Evolutionary conservation across 35 echinoderm and acorn worm species (phyloP).

Genomic region (Ophiothrix spiculata): DNA sequence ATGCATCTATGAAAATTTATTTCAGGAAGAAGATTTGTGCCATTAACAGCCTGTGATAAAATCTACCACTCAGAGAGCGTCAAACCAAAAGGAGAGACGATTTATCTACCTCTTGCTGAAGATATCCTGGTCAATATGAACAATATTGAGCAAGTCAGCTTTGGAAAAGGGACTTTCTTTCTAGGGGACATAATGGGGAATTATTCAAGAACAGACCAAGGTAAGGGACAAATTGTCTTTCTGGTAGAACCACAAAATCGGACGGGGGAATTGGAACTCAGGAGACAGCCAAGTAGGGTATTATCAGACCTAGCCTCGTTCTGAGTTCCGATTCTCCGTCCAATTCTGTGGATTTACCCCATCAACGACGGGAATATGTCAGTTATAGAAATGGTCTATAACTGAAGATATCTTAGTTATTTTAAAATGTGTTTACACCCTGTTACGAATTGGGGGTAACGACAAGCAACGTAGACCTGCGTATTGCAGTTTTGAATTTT

Average conservation of each 20-base stretch:
- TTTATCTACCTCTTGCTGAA: slow-evolving; percentile 53
- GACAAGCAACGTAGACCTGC: too few relatives aligned
- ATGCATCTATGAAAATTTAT: not conserved
- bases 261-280: too few relatives aligned
- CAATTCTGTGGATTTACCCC: too few relatives aligned
- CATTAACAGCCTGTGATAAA: slow-evolving; percentile 37
- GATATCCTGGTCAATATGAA: slow-evolving; percentile 70
- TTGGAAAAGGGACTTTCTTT: slow-evolving; percentile 55
- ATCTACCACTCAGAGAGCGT: slow-evolving; percentile 71
- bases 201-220: slow-evolving; percentile 49
- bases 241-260: too few relatives aligned
- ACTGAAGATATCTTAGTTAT: not conserved
- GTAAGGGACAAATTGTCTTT: slow-evolving; percentile 15
- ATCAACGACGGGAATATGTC: too few relatives aligned
- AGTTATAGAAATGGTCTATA: not conserved
- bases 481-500: too few relatives aligned
- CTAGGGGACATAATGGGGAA: slow-evolving; percentile 55
- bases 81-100: slow-evolving; percentile 64
- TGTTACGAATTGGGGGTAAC: too few relatives aligned
- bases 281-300: too few relatives aligned
- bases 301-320: too few relatives aligned
- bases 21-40: slow-evolving; percentile 71
- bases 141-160: slow-evolving; percentile 69
- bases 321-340: too few relatives aligned
- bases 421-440: not conserved